A percentile compares a stretch with the other conserved stretches of the same genome.
Conservation (phyloP, 2,888 invertebrate genomes). For the Hanleya hanleyi region DNA sequence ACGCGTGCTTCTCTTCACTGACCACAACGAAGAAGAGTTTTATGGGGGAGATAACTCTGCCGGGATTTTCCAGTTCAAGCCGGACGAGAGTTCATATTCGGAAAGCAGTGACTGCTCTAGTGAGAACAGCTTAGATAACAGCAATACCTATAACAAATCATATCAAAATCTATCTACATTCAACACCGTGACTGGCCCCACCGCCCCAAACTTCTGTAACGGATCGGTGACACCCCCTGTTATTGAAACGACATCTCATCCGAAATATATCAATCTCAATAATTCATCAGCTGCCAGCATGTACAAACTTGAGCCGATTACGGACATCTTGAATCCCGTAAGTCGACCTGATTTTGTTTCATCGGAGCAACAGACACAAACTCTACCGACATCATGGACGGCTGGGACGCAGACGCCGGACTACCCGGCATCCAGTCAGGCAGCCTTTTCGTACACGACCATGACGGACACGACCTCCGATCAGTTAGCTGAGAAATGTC, state of each 20-base stretch:
- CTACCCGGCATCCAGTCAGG: not conserved
- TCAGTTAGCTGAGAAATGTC: conserved; percentile 63
- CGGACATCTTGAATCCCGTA: conserved; percentile 76
- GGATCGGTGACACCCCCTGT: too few species aligned
- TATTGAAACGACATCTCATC: conserved; percentile 22
- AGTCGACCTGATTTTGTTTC: not conserved
- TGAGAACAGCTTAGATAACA: conserved; percentile 48
- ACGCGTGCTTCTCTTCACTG: conserved; percentile 63
- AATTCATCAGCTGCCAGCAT: conserved; percentile 77
- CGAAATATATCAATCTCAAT: conserved; percentile 81
- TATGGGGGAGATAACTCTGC: conserved; percentile 56
- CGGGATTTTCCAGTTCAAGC: conserved; percentile 61
- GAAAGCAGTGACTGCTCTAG: conserved; percentile 72
- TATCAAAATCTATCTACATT: conserved; percentile 45
- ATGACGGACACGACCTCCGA: conserved; percentile 66
- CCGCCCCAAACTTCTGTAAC: conserved; percentile 10
- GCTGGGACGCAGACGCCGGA: not conserved
- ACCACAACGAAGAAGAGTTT: conserved; percentile 60
- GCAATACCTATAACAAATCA: conserved; percentile 47
- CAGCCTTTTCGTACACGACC: conserved; percentile 54
- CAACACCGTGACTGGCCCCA: not conserved
- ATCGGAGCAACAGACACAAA: not conserved
- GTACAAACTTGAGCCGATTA: conserved; percentile 83
- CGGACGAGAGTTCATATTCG: conserved; percentile 67
- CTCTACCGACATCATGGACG: not conserved